These are phyloP conservation scores for Caenorhabditis tropicalis DNA, from an alignment of 1,140 invertebrate species.

Conservation along the genomic window DNA sequence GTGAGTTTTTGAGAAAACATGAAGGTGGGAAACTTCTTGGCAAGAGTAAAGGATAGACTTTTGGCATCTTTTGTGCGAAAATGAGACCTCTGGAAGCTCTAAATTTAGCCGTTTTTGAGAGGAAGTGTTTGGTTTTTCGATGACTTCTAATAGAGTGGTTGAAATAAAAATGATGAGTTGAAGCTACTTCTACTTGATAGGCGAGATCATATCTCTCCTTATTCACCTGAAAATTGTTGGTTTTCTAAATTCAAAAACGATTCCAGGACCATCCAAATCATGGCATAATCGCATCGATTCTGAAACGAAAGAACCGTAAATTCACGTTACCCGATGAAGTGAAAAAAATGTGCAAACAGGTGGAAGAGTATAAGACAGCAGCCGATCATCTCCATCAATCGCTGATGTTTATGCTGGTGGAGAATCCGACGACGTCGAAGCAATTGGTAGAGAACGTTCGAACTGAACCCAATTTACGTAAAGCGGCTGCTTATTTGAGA, in stretches of 20 bases:
- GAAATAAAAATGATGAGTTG: no score
- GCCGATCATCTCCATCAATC: not conserved
- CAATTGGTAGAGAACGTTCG: not conserved
- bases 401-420: not conserved
- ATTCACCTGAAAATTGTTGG: not conserved
- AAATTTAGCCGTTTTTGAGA: no score
- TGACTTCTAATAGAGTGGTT: no score
- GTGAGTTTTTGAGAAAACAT: not conserved
- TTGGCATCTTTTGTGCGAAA: no score
- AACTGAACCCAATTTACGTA: not conserved
- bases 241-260: no score
- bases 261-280: constrained; percentile 28
- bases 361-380: not conserved
- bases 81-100: no score
- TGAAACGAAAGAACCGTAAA: not conserved
- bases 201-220: not conserved
- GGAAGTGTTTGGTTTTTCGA: no score
- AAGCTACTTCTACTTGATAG: no score
- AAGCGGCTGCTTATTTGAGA: not conserved
- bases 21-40: no score
- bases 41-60: no score
- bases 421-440: not conserved
- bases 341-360: not conserved
- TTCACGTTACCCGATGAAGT: not conserved
- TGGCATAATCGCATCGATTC: not conserved